Conservation (phyloP, 2,797 vertebrate genomes). For the Nannoperca obscura region DNA sequence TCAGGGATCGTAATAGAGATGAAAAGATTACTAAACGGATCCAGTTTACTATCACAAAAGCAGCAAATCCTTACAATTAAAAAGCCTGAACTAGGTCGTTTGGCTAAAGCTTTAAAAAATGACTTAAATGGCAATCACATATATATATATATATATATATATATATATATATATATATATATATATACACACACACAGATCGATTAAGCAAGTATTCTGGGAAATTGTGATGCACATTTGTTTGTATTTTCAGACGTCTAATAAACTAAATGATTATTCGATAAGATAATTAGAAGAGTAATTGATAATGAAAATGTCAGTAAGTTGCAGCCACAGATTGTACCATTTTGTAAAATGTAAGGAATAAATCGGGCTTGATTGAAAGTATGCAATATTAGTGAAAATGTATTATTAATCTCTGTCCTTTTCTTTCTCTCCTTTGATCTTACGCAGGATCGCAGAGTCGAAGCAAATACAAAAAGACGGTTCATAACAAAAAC, state of each 20-base stretch:
- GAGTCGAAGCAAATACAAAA: constrained; percentile 43
- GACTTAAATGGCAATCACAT: too few relatives aligned
- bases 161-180: too few relatives aligned
- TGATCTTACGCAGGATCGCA: constrained; percentile 45
- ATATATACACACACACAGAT: too few relatives aligned
- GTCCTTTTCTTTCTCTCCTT: constrained; percentile 30
- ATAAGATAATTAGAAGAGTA: not conserved
- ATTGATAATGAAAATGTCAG: not conserved
- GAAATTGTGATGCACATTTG: not conserved
- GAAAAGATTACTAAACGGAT: not conserved
- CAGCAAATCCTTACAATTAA: too few relatives aligned
- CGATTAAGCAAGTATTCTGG: too few relatives aligned
- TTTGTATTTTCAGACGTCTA: not conserved
- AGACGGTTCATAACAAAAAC: constrained; percentile 30
- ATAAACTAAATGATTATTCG: fast-evolving
- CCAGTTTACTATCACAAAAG: too few relatives aligned
- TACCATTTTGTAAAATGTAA: not conserved
- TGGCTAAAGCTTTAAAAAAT: too few relatives aligned
- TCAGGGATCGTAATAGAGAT: not conserved
- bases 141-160: too few relatives aligned
- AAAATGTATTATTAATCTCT: constrained; percentile 39
- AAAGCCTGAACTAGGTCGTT: too few relatives aligned
- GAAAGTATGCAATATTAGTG: not conserved
- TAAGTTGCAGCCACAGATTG: not conserved
- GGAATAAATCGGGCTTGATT: not conserved